Base-by-base conservation (phyloP, 1,140 invertebrate genomes). In the Ephestia elutella region DNA sequence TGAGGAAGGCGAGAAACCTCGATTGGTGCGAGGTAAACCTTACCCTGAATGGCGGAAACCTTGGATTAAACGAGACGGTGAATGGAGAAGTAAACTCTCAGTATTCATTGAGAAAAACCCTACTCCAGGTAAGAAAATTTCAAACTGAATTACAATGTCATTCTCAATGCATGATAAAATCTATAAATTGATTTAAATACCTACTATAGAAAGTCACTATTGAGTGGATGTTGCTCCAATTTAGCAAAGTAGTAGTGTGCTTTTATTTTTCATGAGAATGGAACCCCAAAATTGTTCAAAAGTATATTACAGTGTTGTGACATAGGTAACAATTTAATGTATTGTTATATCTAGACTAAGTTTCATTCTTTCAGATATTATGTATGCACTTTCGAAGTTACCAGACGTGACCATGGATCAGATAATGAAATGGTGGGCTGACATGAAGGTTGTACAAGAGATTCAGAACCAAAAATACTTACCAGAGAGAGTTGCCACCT, bases 21-120 rank as follows among this genome's bases (percentile, higher is more conserved):
- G 80, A 13, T 71, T 65, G 59, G 76, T 87, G 1, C 62, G 78
- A 55, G 86, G 82, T 0, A 56, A 80, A 59, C 59, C 54, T 9
- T 86, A 85, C 60, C 78, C 80, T 17, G 81, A 87, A 58, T 87
- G 85, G 86, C 63, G 84, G 17, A 81, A 74, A 54, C 82, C 79
- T 0, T 88, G 82, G 84, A 74, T 77, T 30, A 59, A 86, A 56
- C 64, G 82, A 30, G 71, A 80, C 0, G 82, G 82, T 8, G 87
- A 87, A 78, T 82, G 71, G 66, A 71, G 19, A 30, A 76, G 69
- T 32, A 87, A 86, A 70, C 59, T 89, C 15, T 78, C 78, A 1
- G 58, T 84, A 38, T 87, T 87, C 28, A 67, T 82, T n/a, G 75
- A 82, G 55, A 82, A 80, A 65, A 80, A 67, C 54, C 85, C 83